Evolutionary conservation across 2,113 vertebrate genomes (phyloP).

Genomic region (Aix galericulata): DNA sequence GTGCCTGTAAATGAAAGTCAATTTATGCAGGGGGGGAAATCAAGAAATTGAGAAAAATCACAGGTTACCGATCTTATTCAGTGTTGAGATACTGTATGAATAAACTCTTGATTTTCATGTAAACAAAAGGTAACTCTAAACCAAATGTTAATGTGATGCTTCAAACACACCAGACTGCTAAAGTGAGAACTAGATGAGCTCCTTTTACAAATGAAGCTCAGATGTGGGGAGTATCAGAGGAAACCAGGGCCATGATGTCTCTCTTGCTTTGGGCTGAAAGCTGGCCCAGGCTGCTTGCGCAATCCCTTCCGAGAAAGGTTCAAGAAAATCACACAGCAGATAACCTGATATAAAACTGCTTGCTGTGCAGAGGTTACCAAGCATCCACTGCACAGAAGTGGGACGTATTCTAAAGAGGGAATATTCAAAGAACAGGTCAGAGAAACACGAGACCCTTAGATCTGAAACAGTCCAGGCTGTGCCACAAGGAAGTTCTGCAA

Average conservation of each 20-base stretch:
- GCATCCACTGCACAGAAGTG: rapidly evolving
- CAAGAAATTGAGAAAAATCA: not conserved
- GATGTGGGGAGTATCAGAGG: not conserved
- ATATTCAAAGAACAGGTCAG: not conserved
- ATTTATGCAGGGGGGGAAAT: not conserved
- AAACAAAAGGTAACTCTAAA: not conserved
- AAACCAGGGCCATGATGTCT: not conserved
- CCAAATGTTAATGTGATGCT: not conserved
- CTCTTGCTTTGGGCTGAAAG: not conserved
- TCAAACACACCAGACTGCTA: not conserved
- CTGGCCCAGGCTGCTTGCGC: not conserved
- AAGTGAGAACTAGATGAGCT: not conserved
- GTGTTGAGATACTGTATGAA: not conserved
- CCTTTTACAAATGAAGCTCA: not conserved
- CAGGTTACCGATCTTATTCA: not conserved
- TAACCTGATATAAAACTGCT: rapidly evolving
- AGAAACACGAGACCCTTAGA: rapidly evolving
- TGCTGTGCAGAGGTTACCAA: not conserved
- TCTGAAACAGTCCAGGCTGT: not conserved
- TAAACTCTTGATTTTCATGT: not conserved
- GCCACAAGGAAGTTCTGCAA: not conserved
- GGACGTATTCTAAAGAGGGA: not conserved
- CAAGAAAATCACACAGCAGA: not conserved
- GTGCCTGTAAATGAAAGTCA: not conserved
- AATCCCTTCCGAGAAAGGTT: not conserved